phyloP scores from a whole-genome alignment of 1,140 invertebrate genomes.

The Cylas formicarius region DNA sequence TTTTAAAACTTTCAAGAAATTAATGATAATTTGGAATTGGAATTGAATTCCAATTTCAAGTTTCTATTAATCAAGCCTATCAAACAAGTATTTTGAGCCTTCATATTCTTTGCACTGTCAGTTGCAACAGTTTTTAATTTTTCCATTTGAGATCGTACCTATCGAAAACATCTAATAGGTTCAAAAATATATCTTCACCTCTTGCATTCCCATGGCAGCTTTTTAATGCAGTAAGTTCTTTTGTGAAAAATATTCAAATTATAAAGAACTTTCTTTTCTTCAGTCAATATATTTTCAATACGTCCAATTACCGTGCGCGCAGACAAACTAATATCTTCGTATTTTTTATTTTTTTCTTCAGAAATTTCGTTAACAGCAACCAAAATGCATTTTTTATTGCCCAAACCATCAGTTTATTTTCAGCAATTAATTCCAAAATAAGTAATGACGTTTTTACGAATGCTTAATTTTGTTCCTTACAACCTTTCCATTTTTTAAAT shows the following conservation, averaged over 20 bases:
- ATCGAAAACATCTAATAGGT: constrained; percentile 12
- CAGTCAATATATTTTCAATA: constrained; percentile 9
- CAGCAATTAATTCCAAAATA: constrained; percentile 23
- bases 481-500: no score
- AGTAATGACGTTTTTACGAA: constrained; percentile 16
- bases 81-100: constrained; percentile 15
- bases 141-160: constrained; percentile 13
- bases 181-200: constrained; percentile 19
- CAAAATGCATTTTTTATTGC: constrained; percentile 22
- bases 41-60: no score
- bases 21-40: no score
- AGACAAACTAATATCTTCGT: constrained; percentile 15
- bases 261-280: constrained; percentile 13
- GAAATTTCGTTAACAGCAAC: constrained; percentile 14
- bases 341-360: constrained; percentile 15
- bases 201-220: constrained; percentile 14
- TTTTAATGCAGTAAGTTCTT: constrained; percentile 17
- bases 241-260: constrained; percentile 17
- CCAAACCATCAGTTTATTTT: constrained; percentile 19
- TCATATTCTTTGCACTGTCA: constrained; percentile 18
- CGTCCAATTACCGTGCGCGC: constrained; percentile 11
- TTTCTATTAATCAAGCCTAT: constrained; percentile 16
- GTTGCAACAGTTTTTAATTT: constrained; percentile 16
- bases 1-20: no score
- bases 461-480: constrained; percentile 3